These are phyloP conservation scores for Anhinga anhinga DNA, from an alignment of 2,113 vertebrate genomes.

Conservation along the genomic window DNA sequence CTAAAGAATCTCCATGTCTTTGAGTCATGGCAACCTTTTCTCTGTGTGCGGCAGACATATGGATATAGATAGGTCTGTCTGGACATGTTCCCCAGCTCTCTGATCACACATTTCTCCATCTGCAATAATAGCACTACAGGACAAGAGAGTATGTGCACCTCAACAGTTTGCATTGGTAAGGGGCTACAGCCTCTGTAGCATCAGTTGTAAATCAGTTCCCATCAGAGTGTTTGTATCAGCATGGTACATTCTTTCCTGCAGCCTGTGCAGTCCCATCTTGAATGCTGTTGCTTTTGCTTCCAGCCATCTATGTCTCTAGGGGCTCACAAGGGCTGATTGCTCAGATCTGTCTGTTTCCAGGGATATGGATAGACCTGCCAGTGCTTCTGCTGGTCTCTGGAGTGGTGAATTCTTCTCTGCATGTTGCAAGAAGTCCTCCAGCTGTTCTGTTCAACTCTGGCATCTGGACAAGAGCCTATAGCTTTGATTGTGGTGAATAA, in stretches of 20 bases:
- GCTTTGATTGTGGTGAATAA: not conserved
- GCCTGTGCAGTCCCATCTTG: not conserved
- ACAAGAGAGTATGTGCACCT: not conserved
- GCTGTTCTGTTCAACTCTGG: not conserved
- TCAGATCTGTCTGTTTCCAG: not conserved
- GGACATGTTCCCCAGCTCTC: not conserved
- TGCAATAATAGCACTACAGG: not conserved
- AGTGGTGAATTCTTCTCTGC: not conserved
- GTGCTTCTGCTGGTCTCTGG: not conserved
- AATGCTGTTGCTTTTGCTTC: not conserved
- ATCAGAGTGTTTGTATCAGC: not conserved
- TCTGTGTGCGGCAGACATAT: not conserved
- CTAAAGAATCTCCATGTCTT: not conserved
- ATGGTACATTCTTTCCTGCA: not conserved
- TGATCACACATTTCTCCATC: not conserved
- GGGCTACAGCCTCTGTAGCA: not conserved
- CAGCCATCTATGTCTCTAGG: not conserved
- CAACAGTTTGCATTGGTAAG: not conserved
- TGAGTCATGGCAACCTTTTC: not conserved
- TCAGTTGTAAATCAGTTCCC: not conserved
- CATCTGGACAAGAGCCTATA: not conserved
- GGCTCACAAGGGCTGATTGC: not conserved
- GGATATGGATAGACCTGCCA: not conserved
- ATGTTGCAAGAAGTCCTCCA: not conserved
- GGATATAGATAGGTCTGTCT: not conserved